These are phyloP conservation scores for Morpho helenor DNA, from an alignment of 2,888 invertebrate species.

Conservation along the genomic window DNA sequence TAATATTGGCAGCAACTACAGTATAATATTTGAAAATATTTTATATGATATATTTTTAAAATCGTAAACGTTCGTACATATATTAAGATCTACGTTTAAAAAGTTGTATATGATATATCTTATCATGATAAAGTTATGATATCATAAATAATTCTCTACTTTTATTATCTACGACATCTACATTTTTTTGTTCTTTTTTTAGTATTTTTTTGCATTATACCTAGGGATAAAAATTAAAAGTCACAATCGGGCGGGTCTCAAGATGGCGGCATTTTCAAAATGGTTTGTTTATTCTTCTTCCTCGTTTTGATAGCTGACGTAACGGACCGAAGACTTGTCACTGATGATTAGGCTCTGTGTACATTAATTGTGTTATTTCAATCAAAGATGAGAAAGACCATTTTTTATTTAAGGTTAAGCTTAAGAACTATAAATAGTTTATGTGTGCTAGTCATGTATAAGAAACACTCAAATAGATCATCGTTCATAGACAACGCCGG, in stretches of 20 bases:
- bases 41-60: conserved; percentile 18
- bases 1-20: conserved; percentile 46
- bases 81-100: conserved; percentile 4
- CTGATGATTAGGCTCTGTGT: conserved; percentile 91
- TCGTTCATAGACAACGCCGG: background rate
- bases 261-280: conserved; percentile 43
- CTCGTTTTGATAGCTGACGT: conserved; percentile 96
- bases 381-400: conserved; percentile 15
- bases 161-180: conserved; percentile 17
- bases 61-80: conserved; percentile 15
- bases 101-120: conserved; percentile 14
- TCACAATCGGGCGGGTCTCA: conserved; percentile 38
- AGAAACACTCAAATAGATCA: background rate
- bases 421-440: too few relatives aligned
- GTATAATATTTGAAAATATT: conserved; percentile 33
- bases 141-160: conserved; percentile 20
- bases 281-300: conserved; percentile 83
- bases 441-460: too few relatives aligned
- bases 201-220: conserved; percentile 1
- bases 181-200: conserved; percentile 23
- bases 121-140: conserved; percentile 13
- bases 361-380: background rate
- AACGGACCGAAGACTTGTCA: conserved; percentile 95
- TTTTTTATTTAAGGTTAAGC: conserved; percentile 25
- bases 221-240: conserved; percentile 23